Conservation (phyloP, 2,888 invertebrate species). For the Leptinotarsa peninsularis region DNA sequence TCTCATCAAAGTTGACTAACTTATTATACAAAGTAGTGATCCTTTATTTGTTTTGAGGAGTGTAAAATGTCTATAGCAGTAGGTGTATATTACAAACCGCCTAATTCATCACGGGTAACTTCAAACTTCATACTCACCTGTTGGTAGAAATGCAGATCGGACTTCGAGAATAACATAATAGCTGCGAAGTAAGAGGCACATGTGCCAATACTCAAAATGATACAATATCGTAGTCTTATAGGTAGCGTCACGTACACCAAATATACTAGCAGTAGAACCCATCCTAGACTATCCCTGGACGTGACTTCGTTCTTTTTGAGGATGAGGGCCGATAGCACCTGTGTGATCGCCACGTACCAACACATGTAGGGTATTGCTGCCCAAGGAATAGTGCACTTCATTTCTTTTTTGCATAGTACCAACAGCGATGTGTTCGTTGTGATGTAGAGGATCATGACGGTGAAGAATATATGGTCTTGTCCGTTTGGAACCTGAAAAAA, state of each 20-base stretch:
- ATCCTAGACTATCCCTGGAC: conserved; percentile 76
- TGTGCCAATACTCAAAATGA: conserved; percentile 72
- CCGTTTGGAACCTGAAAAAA: conserved; percentile 66
- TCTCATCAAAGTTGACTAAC: too few species aligned
- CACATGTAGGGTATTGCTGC: conserved; percentile 74
- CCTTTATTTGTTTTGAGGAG: too few species aligned
- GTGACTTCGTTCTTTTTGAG: conserved; percentile 72
- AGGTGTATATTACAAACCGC: too few species aligned
- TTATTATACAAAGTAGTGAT: too few species aligned
- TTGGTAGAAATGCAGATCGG: conserved; percentile 67
- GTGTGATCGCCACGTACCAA: conserved; percentile 74
- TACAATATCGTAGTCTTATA: conserved; percentile 74
- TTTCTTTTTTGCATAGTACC: conserved; percentile 61
- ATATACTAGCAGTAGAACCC: conserved; percentile 79
- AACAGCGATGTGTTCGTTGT: conserved; percentile 63
- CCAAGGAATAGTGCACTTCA: conserved; percentile 66
- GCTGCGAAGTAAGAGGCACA: conserved; percentile 73
- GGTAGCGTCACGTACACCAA: conserved; percentile 81
- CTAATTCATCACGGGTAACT: too few species aligned
- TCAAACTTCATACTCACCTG: conserved; percentile 63
- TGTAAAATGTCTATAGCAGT: too few species aligned
- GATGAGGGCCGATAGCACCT: conserved; percentile 73
- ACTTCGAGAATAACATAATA: conserved; percentile 70
- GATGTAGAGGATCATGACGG: conserved; percentile 63
- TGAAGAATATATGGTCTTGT: conserved; percentile 63